Percentiles rank a stretch among this genome's conserved stretches.
Evolutionary conservation across 2,888 invertebrate species (phyloP).

Genomic region (Noctua fimbriata): DNA sequence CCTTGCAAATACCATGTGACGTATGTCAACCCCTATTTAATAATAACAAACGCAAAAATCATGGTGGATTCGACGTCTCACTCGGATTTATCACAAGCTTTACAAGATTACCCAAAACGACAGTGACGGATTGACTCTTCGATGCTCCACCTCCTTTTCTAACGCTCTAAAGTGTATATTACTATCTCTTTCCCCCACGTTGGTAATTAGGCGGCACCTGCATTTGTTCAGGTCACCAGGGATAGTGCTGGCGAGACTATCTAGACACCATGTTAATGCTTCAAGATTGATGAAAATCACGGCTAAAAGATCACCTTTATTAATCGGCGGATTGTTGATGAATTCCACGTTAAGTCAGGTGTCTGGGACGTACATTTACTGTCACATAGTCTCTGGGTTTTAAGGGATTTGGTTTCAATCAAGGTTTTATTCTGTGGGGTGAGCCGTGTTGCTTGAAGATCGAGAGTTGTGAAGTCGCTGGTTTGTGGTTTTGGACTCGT

Average conservation of each 20-base stretch:
- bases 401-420: constrained; percentile 63
- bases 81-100: constrained; percentile 86
- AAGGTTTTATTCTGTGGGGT: constrained; percentile 42
- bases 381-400: constrained; percentile 59
- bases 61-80: constrained; percentile 78
- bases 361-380: constrained; percentile 47
- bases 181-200: constrained; percentile 72
- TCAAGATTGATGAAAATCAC: constrained; percentile 83
- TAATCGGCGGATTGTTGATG: constrained; percentile 63
- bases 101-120: constrained; percentile 88
- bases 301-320: constrained; percentile 67
- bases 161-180: constrained; percentile 58
- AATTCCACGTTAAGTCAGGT: constrained; percentile 62
- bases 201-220: constrained; percentile 87
- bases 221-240: constrained; percentile 86
- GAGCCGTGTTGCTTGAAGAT: constrained; percentile 2
- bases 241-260: constrained; percentile 83
- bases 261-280: constrained; percentile 86
- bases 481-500: not conserved
- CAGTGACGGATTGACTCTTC: constrained; percentile 88
- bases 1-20: constrained; percentile 68
- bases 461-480: constrained; percentile 11
- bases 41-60: constrained; percentile 84
- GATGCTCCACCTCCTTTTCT: constrained; percentile 73
- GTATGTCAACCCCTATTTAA: constrained; percentile 78